Evolutionary conservation across 2,888 invertebrate genomes (phyloP), one percentile per base, ranked within the genome.

Genomic region (Teinopalpus imperialis): DNA sequence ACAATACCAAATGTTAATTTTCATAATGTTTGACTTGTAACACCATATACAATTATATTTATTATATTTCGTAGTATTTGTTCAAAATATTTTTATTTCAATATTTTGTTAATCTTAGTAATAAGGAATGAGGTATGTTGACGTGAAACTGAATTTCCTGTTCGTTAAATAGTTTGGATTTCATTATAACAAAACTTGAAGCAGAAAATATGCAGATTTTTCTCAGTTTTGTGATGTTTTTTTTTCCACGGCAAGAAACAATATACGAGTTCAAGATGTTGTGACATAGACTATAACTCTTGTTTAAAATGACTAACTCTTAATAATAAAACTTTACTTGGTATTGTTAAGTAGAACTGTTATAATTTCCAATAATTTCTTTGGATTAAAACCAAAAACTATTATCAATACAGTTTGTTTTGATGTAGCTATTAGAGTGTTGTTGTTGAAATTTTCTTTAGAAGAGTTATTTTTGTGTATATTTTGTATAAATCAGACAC

Each of bases 251-350:
- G 16, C 4, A 16, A 29, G 2, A 29, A 5, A 1, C 1, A 1
- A 5, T 29, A 6, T 29, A 5, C 54, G 48, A 49, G n/a, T 54
- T 51, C 31, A 43, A 35, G 39, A 54, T 56, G 56, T 56, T 56
- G 54, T 56, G 56, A 56, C 47, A 50, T 50, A 53, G 49, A 52
- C 44, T 54, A 48, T 48, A 18, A 32, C 35, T 21, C 37, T 41
- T 49, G 39, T 47, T 41, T 39, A 39, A 35, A 48, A 31, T 37
- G 23, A 35, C 34, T 49, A 46, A 13, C 42, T 34, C 36, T 30
- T 43, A 42, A 43, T 9, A 14, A 24, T 36, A 14, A 1, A 26
- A 43, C 8, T 32, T 9, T 31, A 14, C 2, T 31, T 14, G 8
- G 8, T 8, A 36, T 24, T 24, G n/a, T 10, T 5, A 36, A 16